Evolutionary conservation across 1,140 invertebrate genomes (phyloP), one percentile per base, ranked within the genome.

Genomic region (Schmidtea mediterranea): DNA sequence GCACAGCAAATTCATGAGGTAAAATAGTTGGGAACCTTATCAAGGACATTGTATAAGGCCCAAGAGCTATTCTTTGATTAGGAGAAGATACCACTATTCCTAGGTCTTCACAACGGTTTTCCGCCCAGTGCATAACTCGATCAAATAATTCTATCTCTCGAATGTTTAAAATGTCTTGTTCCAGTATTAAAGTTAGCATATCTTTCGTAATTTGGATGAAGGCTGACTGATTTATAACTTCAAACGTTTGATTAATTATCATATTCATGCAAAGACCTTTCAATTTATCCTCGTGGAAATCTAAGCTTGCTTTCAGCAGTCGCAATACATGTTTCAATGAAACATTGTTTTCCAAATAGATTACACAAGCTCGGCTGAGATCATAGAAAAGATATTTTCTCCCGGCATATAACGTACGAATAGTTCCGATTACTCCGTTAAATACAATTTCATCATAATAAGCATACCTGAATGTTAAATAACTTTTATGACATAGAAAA

Each of bases 21-120:
- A 45, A 21, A 45, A 45, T 45, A 22, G 43, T 45, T 45, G 43
- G 43, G 21, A 45, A 45, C n/a, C 43, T 21, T 21, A 45, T 45
- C 18, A 45, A 6, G 2, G 15, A 19, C 15, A 45, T 19, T 22
- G 15, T 45, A 24, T 45, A 21, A 21, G 15, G 15, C 10, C 43
- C 43, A 8, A 45, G 22, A 5, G 21, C 43, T 19, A 45, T 45
- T 45, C 43, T 45, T 21, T 45, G 43, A 21, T 45, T 45, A 24
- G 43, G 15, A 19, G 43, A 45, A 24, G 15, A 45, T 8, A 19
- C 21, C 18, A 21, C 15, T 6, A 45, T 13, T 8, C 43, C 43
- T 19, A 45, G 5, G 9, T 21, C 12, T 45, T 45, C 43, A n/a
- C 43, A 45, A 9, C 21, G 15, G 19, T 45, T 15, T 24, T 19